Base-by-base conservation (phyloP, 2,888 invertebrate species). In the Thalpophila matura region DNA sequence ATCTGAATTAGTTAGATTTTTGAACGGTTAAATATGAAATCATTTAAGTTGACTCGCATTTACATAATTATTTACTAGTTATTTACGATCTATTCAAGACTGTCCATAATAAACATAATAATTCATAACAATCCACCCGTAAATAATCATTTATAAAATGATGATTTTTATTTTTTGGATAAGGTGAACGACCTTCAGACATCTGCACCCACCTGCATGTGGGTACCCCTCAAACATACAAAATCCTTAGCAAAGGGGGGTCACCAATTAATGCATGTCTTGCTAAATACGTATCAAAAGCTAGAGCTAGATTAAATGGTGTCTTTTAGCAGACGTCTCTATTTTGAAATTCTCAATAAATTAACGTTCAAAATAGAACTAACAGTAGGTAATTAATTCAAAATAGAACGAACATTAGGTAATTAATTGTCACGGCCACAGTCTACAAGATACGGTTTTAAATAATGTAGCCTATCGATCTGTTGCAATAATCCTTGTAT, bases 91-190 rank as follows among this genome's bases (percentile, higher is more conserved):
- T 61, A 53, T 53, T 61, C 66, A n/a, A n/a, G n/a, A n/a, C n/a
- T n/a, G n/a, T n/a, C n/a, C n/a, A n/a, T n/a, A n/a, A n/a, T n/a
- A n/a, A n/a, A n/a, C n/a, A n/a, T n/a, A n/a, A n/a, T n/a, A n/a
- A n/a, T n/a, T n/a, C n/a, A n/a, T n/a, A n/a, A n/a, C n/a, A n/a
- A n/a, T n/a, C n/a, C n/a, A n/a, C n/a, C n/a, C n/a, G n/a, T n/a
- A n/a, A n/a, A n/a, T n/a, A n/a, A 55, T 67, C 56, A 55, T 43
- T 43, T 66, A 37, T 29, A 37, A 55, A 55, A 43, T 35, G 10
- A 18, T n/a, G n/a, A n/a, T n/a, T 43, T 53, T 64, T 62, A 55
- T 67, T 62, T 66, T 67, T 24, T 42, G 29, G n/a, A n/a, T n/a
- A n/a, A n/a, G n/a, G n/a, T n/a, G n/a, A n/a, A n/a, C n/a, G n/a